phyloP scores from a whole-genome alignment of 2,888 invertebrate genomes.

The Polyploca ridens region DNA sequence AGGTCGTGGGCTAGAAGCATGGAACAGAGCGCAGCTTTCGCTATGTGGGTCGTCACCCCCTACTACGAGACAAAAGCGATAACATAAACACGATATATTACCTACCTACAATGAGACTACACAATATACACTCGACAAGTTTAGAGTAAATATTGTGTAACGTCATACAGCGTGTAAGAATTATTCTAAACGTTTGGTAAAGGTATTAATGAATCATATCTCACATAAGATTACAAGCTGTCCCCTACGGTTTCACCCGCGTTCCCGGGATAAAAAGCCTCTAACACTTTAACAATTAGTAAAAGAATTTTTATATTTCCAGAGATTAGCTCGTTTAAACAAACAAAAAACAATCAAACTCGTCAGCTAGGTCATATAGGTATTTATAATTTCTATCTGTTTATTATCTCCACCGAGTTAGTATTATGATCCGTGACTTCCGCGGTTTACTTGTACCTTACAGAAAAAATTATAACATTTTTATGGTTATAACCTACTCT shows the following conservation, averaged over 20 bases:
- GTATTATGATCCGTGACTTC: too few relatives aligned
- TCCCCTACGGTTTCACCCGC: too few relatives aligned
- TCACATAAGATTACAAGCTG: not conserved
- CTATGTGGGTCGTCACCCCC: slow-evolving; percentile 45
- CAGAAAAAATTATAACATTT: not conserved
- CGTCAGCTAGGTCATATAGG: too few relatives aligned
- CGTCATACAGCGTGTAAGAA: not conserved
- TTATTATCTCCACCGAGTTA: too few relatives aligned
- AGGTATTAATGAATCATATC: not conserved
- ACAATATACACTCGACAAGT: not conserved
- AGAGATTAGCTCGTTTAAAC: too few relatives aligned
- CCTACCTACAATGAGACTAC: not conserved
- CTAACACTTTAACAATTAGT: too few relatives aligned
- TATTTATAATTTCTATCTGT: too few relatives aligned
- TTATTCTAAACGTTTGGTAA: not conserved
- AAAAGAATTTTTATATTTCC: too few relatives aligned
- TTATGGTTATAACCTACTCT: not conserved
- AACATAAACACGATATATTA: slow-evolving; percentile 19
- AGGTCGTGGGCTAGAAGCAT: slow-evolving; percentile 65
- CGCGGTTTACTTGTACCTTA: not conserved
- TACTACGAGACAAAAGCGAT: slow-evolving; percentile 30
- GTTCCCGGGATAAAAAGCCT: too few relatives aligned
- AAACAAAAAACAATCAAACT: too few relatives aligned
- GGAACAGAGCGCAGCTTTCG: slow-evolving; percentile 42
- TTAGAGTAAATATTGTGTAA: not conserved